Base-by-base conservation (phyloP, 1,140 invertebrate species). In the Physella acuta region DNA sequence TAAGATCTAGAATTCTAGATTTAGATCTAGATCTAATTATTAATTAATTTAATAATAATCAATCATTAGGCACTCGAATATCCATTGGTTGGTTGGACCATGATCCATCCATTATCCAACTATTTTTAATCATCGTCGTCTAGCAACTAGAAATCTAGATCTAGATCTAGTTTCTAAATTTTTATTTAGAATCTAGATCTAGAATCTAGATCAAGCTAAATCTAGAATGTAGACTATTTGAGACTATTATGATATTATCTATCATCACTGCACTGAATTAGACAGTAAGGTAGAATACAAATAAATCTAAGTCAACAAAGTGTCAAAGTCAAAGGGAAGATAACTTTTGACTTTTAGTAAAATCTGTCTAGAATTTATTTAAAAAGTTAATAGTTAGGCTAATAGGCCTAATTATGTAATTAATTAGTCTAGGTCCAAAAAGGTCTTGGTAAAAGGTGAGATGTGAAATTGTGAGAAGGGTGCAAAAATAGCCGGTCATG, bases 61-160 rank as follows among this genome's bases (percentile, higher is more conserved):
- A 14, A 14, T 49, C 44, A 49, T 11, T 49, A 49, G 44, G n/a
- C n/a, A 14, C 11, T 49, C n/a, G 44, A 11, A 14, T 11, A 14
- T n/a, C 36, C 26, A 34, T 34, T 20, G 56, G 16, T 33, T 58
- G 30, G 1, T n/a, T n/a, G n/a, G n/a, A n/a, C n/a, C n/a, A n/a
- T n/a, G n/a, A n/a, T n/a, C n/a, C n/a, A n/a, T n/a, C n/a, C n/a
- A n/a, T n/a, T n/a, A n/a, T n/a, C n/a, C n/a, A n/a, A n/a, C n/a
- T n/a, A n/a, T n/a, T n/a, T n/a, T n/a, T n/a, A n/a, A n/a, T n/a
- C n/a, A n/a, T n/a, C n/a, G n/a, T n/a, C n/a, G n/a, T n/a, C n/a
- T n/a, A n/a, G n/a, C 11, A 49, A 24, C 28, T 55, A 55, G 53
- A 55, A 24, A 55, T 55, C 24, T 55, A 55, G 53, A 55, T 30